These are phyloP conservation scores for Spilarctia lutea DNA, from an alignment of 2,888 invertebrate genomes.

Conservation along the genomic window DNA sequence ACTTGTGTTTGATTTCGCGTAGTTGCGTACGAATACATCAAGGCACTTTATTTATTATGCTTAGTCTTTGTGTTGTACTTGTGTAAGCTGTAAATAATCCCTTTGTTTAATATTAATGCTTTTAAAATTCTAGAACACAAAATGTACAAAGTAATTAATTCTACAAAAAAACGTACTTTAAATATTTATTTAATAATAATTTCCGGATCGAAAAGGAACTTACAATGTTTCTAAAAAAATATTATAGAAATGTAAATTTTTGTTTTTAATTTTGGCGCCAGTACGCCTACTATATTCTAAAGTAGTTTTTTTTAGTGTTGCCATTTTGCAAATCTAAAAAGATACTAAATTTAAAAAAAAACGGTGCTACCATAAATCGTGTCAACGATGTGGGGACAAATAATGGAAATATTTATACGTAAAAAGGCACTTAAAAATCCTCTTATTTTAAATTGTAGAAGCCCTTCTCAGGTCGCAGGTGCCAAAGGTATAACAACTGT, in stretches of 20 bases:
- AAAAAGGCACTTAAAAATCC: not conserved
- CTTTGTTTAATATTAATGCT: not conserved
- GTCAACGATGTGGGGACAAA: not conserved
- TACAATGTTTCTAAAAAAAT: not conserved
- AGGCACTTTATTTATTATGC: slow-evolving; percentile 12
- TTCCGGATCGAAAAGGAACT: too few species aligned
- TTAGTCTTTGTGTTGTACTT: not conserved
- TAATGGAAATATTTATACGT: not conserved
- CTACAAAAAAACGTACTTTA: not conserved
- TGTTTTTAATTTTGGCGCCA: not conserved
- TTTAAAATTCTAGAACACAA: not conserved
- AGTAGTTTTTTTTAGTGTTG: not conserved
- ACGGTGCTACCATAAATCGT: not conserved
- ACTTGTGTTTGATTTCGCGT: slow-evolving; percentile 19
- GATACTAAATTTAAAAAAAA: not conserved
- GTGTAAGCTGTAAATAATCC: not conserved
- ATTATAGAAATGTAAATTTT: not conserved
- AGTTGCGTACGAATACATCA: slow-evolving; percentile 23
- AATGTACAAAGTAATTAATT: not conserved
- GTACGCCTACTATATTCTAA: not conserved
- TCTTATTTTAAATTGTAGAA: not conserved
- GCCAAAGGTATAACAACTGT: slow-evolving; percentile 5
- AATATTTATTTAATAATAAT: too few species aligned
- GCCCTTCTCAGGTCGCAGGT: slow-evolving; percentile 3
- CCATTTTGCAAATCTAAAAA: not conserved